Conservation (phyloP, 30 jellyfish, hydroid and myxozoan species). For the Aurelia aurita region DNA sequence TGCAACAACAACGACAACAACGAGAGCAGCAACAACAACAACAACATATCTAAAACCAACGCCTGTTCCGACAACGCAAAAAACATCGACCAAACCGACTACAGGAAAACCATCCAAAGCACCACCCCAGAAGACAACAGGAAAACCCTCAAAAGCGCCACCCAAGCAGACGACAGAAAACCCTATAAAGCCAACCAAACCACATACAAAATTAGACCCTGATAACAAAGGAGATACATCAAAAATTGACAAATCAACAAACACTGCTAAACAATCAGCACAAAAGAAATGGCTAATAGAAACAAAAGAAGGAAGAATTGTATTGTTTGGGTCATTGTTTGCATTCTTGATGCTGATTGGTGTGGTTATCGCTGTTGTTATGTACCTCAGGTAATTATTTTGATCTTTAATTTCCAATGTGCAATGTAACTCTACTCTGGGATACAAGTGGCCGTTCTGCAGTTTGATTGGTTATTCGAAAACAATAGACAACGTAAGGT, state of each 20-base stretch:
- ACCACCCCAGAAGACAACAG: not conserved
- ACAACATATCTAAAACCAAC: not conserved
- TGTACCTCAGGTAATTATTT: constrained; percentile 43
- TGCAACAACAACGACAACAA: constrained; percentile 16
- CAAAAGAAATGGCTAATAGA: constrained; percentile 37
- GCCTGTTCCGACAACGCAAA: not conserved
- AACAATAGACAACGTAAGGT: too few species aligned
- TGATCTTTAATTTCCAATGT: too few species aligned
- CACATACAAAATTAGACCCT: not conserved
- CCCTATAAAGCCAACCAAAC: not conserved
- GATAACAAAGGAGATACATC: not conserved
- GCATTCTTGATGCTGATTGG: constrained; percentile 40
- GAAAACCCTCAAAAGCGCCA: not conserved
- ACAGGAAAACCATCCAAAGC: not conserved
- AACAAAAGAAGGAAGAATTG: constrained; percentile 58
- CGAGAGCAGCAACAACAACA: not conserved
- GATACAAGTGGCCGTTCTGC: too few species aligned
- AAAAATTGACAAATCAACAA: not conserved
- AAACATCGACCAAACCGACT: not conserved
- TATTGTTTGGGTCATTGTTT: constrained; percentile 48
- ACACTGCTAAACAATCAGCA: constrained; percentile 17
- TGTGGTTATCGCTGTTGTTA: constrained; percentile 31
- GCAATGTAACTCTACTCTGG: too few species aligned
- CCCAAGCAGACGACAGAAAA: not conserved
- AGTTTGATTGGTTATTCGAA: too few species aligned